phyloP scores from a whole-genome alignment of 2,797 vertebrate genomes.

The Melanogrammus aeglefinus region DNA sequence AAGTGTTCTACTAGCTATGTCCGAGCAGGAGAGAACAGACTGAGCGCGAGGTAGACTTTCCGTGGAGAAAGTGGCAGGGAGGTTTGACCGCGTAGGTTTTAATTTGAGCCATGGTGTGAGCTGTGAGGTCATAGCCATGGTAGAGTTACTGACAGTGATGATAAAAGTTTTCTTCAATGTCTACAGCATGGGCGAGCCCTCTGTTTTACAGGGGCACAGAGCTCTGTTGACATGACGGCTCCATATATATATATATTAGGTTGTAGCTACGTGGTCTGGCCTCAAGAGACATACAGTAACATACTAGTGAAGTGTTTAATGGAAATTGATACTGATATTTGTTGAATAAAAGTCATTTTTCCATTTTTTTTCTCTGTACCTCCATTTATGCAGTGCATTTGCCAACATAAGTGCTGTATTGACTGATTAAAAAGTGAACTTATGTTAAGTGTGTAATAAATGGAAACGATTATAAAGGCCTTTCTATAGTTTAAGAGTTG shows the following conservation, averaged over 20 bases:
- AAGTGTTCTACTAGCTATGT: background rate
- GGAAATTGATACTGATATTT: constrained; percentile 42
- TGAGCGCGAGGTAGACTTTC: constrained; percentile 5
- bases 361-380: constrained; percentile 49
- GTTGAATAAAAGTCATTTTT: constrained; percentile 65
- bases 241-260: constrained; percentile 41
- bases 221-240: constrained; percentile 52
- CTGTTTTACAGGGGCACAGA: constrained; percentile 56
- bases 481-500: background rate
- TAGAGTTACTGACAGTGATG: constrained; percentile 39
- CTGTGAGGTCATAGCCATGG: constrained; percentile 37
- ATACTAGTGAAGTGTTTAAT: constrained; percentile 45
- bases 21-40: background rate
- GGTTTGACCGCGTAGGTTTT: constrained; percentile 27
- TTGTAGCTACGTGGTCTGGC: constrained; percentile 41
- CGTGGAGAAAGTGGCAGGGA: background rate
- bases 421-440: constrained; percentile 10
- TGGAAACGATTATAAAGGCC: background rate
- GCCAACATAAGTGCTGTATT: constrained; percentile 4
- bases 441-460: background rate
- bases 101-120: constrained; percentile 22
- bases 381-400: constrained; percentile 35
- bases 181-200: constrained; percentile 51
- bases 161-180: constrained; percentile 58
- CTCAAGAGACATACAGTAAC: constrained; percentile 36